A percentile compares a stretch with the other conserved stretches of the same genome.
Conservation (phyloP, 2,888 invertebrate genomes). For the Perizoma affinitatum region DNA sequence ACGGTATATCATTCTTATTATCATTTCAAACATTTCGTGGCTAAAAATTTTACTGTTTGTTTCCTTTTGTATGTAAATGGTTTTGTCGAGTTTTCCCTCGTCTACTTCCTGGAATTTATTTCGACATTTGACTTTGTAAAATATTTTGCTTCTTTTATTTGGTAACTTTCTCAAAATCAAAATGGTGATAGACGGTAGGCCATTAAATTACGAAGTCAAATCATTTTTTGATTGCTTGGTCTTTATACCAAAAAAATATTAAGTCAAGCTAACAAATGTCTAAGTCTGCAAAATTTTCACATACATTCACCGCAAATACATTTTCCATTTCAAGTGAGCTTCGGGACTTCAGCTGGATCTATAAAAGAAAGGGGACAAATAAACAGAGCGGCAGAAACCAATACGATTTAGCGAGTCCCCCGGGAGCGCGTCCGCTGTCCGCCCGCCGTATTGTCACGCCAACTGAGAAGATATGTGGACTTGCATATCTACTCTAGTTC, state of each 20-base stretch:
- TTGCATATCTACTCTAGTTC: conserved; percentile 34
- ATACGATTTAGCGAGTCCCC: conserved; percentile 73
- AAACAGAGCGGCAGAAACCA: conserved; percentile 67
- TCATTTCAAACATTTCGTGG: conserved; percentile 46
- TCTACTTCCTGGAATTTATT: conserved; percentile 9
- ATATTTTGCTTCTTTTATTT: too few relatives aligned
- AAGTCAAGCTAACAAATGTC: too few relatives aligned
- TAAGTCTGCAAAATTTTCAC: background rate
- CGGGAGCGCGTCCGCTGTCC: conserved; percentile 53
- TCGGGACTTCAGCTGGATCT: conserved; percentile 35
- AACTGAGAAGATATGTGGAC: conserved; percentile 42
- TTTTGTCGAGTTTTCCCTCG: conserved; percentile 20
- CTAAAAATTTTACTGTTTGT: conserved; percentile 30
- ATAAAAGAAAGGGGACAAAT: conserved; percentile 55
- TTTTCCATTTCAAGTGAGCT: conserved; percentile 40
- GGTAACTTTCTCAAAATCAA: too few relatives aligned
- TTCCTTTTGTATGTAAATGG: conserved; percentile 22
- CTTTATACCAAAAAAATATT: too few relatives aligned
- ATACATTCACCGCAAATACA: conserved; percentile 20
- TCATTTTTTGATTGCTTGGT: too few relatives aligned
- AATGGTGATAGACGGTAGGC: too few relatives aligned
- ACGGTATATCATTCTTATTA: conserved; percentile 55
- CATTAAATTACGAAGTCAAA: too few relatives aligned
- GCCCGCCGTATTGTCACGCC: conserved; percentile 68
- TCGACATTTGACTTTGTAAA: background rate